Base-by-base conservation (phyloP, 2,113 vertebrate species). In the Cricetomys ansorgei region DNA sequence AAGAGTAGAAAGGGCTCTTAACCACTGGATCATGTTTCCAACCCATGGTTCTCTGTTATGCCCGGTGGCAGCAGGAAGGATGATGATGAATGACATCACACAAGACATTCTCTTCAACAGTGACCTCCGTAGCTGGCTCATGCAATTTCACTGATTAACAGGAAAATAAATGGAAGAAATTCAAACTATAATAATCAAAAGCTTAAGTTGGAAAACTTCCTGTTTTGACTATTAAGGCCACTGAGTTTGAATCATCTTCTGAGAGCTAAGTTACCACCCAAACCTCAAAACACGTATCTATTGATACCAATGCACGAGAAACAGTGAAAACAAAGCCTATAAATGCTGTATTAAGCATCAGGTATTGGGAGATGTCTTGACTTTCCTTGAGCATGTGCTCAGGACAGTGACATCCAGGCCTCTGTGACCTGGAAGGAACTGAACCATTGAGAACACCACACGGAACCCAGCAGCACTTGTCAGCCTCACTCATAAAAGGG, bases 121-220 rank as follows among this genome's bases (percentile, higher is more conserved):
- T 27, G 72, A 19, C 37, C 31, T 94, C 29, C 70, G 48, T 50
- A 57, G 43, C 59, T 13, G 64, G 40, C 72, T 81, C 77, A 27
- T 43, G 5, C 16, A 96, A 95, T 59, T 84, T 57, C 57, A 53
- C 69, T 40, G 73, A 92, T 94, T 77, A 87, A 15, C 17, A 83
- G 29, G 45, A 75, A 37, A 73, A 72, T 88, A 92, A 37, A 77
- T 34, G 40, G 65, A 7, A 27, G 17, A 53, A 97, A 96, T 70
- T 92, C 89, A 97, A 88, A 91, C 45, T 89, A 89, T 64, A 97
- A 89, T 59, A 93, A 91, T 37, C 64, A 89, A 59, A 96, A 90
- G 79, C 79, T 34, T 57, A 43, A 75, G 73, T 45, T 93, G 45
- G 29, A 91, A 94, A 93, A 73, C 43, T 53, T 96, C 50, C 83